Base-by-base conservation (phyloP, 2,113 vertebrate species). In the Cyphomyrus discorhynchus region DNA sequence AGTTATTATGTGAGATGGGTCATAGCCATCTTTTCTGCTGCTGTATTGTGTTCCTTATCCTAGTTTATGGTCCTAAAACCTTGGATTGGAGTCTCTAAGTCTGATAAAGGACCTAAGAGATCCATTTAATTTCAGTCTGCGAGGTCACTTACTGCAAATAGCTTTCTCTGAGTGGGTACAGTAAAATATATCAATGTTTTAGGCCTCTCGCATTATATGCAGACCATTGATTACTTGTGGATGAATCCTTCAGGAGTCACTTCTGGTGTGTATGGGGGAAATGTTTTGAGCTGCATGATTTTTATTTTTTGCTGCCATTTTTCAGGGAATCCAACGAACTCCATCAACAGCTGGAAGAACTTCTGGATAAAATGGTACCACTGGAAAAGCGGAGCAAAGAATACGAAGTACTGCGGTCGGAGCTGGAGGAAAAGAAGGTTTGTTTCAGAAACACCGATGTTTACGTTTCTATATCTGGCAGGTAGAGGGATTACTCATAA, bases 351-450 rank as follows among this genome's bases (percentile, higher is more conserved):
- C 95, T 98, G 87, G 97, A 98, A 83, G 96, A 98, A 92, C 96
- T 98, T 94, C 95, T 98, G 70, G 93, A 97, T 89, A 96, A 95
- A 92, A 94, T 98, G 89, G 94, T 95, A 85, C 95, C 97, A 85
- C 93, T 98, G 92, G 97, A 98, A 93, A 97, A 97, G 87, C 97
- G 96, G 85, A 96, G 96, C 4, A 94, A 95, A 66, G 97, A 98
- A 89, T 89, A 97, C 92, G 95, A 96, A 53, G 95, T 94, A 27
- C 74, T 98, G 89, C 96, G 95, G 93, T 95, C 95, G 10, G 97
- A 99, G 88, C 92, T 99, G 85, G 96, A 98, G 91, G 96, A 98
- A 92, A 98, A 97, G 90, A 97, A 95, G 96, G 98, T 99, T 91
- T 19, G 87, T 5, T 17, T 87, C 62, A 17, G 89, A 5, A 27